phyloP scores from a whole-genome alignment of 1,140 invertebrate species.

The Polypedilum vanderplanki region DNA sequence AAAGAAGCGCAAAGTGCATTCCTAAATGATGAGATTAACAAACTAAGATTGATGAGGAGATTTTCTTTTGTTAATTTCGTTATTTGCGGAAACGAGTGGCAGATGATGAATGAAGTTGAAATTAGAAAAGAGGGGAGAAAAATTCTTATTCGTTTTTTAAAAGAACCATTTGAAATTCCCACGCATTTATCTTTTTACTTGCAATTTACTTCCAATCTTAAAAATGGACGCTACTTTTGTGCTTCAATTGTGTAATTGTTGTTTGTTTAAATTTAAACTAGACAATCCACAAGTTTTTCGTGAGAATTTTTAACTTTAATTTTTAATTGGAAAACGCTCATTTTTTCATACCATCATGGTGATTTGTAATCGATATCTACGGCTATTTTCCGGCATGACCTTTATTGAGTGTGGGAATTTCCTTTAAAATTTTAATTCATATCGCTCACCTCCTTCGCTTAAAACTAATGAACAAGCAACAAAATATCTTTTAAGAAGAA shows the following conservation, averaged over 20 bases:
- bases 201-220: background rate
- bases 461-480: too few relatives aligned
- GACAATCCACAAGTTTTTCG: background rate
- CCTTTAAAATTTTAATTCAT: background rate
- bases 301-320: background rate
- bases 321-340: too few relatives aligned
- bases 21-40: background rate
- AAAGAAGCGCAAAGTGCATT: background rate
- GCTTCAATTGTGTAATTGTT: background rate
- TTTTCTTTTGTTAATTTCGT: background rate
- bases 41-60: background rate
- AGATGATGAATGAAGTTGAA: conserved; percentile 5
- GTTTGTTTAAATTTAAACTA: background rate
- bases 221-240: too few relatives aligned
- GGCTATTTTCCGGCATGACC: background rate
- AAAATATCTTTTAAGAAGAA: background rate
- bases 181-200: background rate
- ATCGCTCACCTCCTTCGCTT: background rate
- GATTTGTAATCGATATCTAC: background rate
- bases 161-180: background rate
- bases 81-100: background rate
- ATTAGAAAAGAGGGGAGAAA: background rate
- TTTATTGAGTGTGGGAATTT: background rate
- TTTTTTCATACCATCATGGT: too few relatives aligned
- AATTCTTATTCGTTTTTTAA: background rate